phyloP scores from a whole-genome alignment of 2,888 invertebrate species.

The Trileptium ribeirensis region DNA sequence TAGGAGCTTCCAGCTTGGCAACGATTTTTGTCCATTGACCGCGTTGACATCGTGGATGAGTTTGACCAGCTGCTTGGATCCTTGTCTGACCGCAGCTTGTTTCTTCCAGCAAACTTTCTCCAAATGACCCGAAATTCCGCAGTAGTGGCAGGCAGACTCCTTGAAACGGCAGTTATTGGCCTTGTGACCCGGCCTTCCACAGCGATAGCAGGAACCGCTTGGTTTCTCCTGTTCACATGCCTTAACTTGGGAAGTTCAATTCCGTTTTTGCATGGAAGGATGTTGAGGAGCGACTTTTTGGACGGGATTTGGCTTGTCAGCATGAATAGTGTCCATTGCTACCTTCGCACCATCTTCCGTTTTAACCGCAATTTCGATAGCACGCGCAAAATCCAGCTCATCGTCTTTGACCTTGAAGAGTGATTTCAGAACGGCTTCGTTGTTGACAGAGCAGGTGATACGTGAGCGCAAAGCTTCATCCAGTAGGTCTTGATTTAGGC shows the following conservation, averaged over 20 bases:
- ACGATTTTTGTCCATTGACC: neutral
- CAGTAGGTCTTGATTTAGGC: constrained; percentile 17
- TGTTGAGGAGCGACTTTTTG: too few relatives aligned
- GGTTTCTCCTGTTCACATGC: too few relatives aligned
- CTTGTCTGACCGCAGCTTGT: too few relatives aligned
- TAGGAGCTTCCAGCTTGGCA: constrained; percentile 26
- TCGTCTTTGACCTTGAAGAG: constrained; percentile 33
- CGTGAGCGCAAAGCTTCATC: neutral
- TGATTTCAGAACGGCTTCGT: constrained; percentile 29
- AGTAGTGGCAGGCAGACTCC: constrained; percentile 1
- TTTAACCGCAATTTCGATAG: constrained; percentile 32
- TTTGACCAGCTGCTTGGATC: too few relatives aligned
- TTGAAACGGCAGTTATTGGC: neutral
- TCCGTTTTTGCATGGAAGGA: too few relatives aligned
- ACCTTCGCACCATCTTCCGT: constrained; percentile 33
- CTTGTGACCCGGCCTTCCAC: neutral
- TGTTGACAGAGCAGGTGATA: constrained; percentile 30
- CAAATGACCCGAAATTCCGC: neutral
- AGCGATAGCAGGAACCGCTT: constrained; percentile 1
- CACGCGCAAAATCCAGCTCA: constrained; percentile 28
- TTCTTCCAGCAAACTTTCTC: constrained; percentile 8
- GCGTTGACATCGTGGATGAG: neutral
- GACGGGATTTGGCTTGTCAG: neutral
- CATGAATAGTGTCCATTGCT: constrained; percentile 3
- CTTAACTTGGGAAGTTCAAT: too few relatives aligned